A percentile compares a stretch with the other conserved stretches of the same genome.
Evolutionary conservation across 1,140 invertebrate genomes (phyloP).

Genomic region (Drosophila tristis): DNA sequence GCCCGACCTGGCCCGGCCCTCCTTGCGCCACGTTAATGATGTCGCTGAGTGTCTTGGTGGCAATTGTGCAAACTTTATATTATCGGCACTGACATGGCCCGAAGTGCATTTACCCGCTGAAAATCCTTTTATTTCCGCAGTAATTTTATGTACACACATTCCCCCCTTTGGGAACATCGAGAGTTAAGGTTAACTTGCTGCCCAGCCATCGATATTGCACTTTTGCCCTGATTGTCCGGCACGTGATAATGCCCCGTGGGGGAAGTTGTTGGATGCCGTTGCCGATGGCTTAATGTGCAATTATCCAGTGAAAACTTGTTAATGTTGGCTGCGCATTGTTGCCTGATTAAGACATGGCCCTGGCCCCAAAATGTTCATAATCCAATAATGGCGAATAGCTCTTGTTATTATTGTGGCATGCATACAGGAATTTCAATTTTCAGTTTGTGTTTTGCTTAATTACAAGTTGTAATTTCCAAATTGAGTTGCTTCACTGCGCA

Average conservation of each 20-base stretch:
- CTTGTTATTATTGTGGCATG: constrained; percentile 25
- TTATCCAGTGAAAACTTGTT: constrained; percentile 43
- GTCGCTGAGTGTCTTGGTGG: constrained; percentile 56
- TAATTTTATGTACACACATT: constrained; percentile 45
- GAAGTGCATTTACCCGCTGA: constrained; percentile 40
- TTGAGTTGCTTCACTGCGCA: constrained; percentile 9
- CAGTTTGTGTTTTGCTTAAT: constrained; percentile 30
- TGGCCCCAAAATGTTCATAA: constrained; percentile 11
- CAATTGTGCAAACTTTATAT: constrained; percentile 50
- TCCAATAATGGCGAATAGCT: constrained; percentile 29
- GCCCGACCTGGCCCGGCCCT: too few species aligned
- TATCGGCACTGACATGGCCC: constrained; percentile 45
- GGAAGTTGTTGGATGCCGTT: not conserved
- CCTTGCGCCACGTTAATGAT: constrained; percentile 51
- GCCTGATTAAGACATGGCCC: not conserved
- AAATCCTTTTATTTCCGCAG: constrained; percentile 50
- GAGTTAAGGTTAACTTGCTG: constrained; percentile 10
- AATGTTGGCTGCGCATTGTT: constrained; percentile 20
- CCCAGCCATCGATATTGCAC: constrained; percentile 28
- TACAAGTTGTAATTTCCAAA: constrained; percentile 43
- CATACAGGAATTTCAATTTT: constrained; percentile 16
- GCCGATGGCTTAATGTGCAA: constrained; percentile 34
- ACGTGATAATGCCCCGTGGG: constrained; percentile 1
- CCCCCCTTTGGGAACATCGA: not conserved
- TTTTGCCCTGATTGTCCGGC: not conserved